Conservation (phyloP, 2,113 vertebrate species). For the Platysteira castanea region DNA sequence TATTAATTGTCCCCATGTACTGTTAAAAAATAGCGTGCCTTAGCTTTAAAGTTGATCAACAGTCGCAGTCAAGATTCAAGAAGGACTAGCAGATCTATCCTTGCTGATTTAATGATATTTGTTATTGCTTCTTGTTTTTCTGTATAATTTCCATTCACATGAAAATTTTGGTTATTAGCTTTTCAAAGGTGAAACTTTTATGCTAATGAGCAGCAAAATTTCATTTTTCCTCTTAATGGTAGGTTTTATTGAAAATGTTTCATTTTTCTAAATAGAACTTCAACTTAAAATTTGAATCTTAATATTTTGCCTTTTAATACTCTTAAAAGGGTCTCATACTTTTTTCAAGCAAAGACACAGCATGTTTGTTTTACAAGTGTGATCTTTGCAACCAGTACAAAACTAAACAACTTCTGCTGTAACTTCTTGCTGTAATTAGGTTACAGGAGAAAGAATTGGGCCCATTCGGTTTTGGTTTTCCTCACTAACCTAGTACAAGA, state of each 20-base stretch:
- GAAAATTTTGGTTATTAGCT: conserved; percentile 28
- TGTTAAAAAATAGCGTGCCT: not conserved
- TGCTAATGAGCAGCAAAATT: not conserved
- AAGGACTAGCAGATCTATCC: not conserved
- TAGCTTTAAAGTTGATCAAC: conserved; percentile 33
- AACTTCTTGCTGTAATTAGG: not conserved
- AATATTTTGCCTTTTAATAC: not conserved
- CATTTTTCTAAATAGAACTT: not conserved
- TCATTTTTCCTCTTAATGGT: not conserved
- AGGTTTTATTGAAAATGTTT: conserved; percentile 1
- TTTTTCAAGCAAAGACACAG: not conserved
- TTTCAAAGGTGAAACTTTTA: not conserved
- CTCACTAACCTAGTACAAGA: not conserved
- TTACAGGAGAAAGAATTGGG: not conserved
- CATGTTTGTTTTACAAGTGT: not conserved
- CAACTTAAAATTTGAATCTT: not conserved
- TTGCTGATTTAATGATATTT: conserved; percentile 3
- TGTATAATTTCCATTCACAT: conserved; percentile 9
- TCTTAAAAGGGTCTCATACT: not conserved
- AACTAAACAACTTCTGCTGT: not conserved
- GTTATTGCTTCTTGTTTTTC: not conserved
- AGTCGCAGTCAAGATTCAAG: conserved; percentile 9
- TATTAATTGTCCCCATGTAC: not conserved
- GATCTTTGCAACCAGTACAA: not conserved
- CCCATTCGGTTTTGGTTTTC: not conserved